Base-by-base conservation (phyloP, 2,888 invertebrate genomes). In the Mesochorus sp. region DNA sequence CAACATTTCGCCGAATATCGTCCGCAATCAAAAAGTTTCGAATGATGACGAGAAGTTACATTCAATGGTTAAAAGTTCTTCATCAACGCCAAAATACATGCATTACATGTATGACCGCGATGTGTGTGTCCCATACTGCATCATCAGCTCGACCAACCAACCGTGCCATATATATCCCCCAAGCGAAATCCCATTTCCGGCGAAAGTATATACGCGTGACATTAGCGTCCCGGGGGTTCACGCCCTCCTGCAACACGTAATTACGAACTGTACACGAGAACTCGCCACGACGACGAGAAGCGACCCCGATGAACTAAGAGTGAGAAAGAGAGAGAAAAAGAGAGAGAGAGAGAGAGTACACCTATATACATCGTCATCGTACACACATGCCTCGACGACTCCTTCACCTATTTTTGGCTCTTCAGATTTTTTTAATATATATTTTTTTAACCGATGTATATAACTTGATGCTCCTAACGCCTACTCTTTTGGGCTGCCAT, bases 151-250 rank as follows among this genome's bases (percentile, higher is more conserved):
- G 51, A 39, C 51, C 51, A 24, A 74, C 55, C 64, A 47, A 74
- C 17, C 70, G 72, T 57, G 72, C 49, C 66, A 64, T 34, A 66
- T 59, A 68, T 77, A 76, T 68, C 64, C 70, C 71, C 61, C 62
- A 31, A 76, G 71, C 76, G 79, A 81, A 83, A 83, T 82, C 82
- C 82, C 82, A 85, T 84, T 83, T 83, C 82, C 83, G 81, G 80
- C 79, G 72, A 82, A 81, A 80, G 81, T 80, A 71, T 74, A 81
- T 78, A 80, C 80, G 80, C 80, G 79, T 82, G 81, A 83, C 82
- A 84, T 83, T 80, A 83, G 81, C 79, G 79, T 76, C 76, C 76
- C 59, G 68, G 71, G 75, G 73, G 80, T 76, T 82, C 80, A 84
- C 84, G 82, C 82, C 80, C 73, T 57, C 76, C 71, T 73, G 80